Conservation (phyloP, 2,113 vertebrate genomes). For the Thalassarche chlororhynchos region DNA sequence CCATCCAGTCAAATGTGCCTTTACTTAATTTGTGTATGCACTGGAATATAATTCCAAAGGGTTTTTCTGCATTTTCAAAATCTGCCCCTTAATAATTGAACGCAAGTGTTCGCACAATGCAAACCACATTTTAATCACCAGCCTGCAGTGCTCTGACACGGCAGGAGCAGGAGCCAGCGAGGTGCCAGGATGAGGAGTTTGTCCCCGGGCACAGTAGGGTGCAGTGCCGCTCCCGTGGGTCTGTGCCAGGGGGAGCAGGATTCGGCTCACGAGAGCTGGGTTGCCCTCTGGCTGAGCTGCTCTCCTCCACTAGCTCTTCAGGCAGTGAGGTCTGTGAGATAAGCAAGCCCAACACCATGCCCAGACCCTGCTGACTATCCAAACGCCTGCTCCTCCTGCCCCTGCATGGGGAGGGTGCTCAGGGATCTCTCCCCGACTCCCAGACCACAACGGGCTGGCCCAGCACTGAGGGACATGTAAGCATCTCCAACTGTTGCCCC, state of each 20-base stretch:
- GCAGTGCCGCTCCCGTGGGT: accelerated
- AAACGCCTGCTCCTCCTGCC: neutral
- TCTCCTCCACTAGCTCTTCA: neutral
- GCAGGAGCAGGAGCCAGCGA: accelerated
- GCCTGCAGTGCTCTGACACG: neutral
- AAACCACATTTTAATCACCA: neutral
- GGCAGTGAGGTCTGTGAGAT: neutral
- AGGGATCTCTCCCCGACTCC: neutral
- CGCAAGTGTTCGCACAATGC: neutral
- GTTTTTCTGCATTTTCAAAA: neutral
- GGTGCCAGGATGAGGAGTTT: neutral
- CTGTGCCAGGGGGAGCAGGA: neutral
- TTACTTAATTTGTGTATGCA: neutral
- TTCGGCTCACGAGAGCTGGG: neutral
- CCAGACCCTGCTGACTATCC: neutral
- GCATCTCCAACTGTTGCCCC: neutral
- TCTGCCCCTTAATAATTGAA: neutral
- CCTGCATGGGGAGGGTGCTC: neutral
- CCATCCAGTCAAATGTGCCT: neutral
- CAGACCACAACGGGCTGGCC: neutral
- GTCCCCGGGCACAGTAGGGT: accelerated
- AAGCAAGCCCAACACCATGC: neutral
- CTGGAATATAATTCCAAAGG: neutral
- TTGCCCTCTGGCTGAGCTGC: neutral
- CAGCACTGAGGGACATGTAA: neutral